Conservation (phyloP, 2,113 vertebrate genomes). For the Proteles cristata region DNA sequence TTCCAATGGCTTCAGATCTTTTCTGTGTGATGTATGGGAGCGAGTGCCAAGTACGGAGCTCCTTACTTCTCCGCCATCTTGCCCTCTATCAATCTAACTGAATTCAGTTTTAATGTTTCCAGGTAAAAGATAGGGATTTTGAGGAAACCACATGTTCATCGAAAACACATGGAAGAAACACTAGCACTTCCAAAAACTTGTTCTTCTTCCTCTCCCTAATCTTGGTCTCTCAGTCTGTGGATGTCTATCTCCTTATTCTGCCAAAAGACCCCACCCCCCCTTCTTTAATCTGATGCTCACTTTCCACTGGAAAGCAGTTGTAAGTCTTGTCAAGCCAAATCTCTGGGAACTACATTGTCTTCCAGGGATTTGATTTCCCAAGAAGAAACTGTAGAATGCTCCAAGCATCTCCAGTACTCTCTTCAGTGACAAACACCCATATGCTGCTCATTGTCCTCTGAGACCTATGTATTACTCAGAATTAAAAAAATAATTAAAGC, state of each 20-base stretch:
- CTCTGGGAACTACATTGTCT: not conserved
- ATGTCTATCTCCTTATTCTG: not conserved
- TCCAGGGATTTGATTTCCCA: not conserved
- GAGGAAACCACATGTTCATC: not conserved
- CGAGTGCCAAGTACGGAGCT: too few species aligned
- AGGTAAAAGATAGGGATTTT: constrained; percentile 10
- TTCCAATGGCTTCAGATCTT: too few species aligned
- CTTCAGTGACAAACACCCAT: not conserved
- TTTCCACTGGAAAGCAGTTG: not conserved
- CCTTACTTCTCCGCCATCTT: too few species aligned
- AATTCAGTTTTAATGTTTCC: constrained; percentile 2
- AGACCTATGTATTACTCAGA: constrained; percentile 34
- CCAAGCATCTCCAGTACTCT: not conserved
- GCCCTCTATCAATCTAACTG: too few species aligned
- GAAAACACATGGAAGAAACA: not conserved
- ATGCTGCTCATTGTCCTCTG: not conserved
- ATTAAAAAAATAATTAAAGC: constrained; percentile 46
- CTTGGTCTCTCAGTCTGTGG: not conserved
- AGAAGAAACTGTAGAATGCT: not conserved
- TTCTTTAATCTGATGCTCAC: not conserved
- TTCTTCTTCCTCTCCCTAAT: not conserved
- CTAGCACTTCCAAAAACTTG: not conserved
- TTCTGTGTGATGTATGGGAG: too few species aligned
- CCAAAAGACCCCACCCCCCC: not conserved
- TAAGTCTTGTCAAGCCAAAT: not conserved